Evolutionary conservation across 2,888 invertebrate genomes (phyloP).

Genomic region (Lingula anatina): DNA sequence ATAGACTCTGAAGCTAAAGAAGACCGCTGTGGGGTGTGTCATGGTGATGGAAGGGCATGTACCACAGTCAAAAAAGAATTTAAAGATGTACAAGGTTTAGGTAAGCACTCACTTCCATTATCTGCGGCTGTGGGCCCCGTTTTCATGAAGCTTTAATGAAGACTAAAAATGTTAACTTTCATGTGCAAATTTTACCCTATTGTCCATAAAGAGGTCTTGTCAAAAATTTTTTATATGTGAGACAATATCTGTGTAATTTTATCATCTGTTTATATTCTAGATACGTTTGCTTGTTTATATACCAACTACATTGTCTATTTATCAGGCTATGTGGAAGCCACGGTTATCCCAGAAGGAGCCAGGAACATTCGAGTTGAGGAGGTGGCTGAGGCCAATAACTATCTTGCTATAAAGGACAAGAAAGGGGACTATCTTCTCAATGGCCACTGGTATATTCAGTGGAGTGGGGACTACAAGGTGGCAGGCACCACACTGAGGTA

Average conservation of each 20-base stretch:
- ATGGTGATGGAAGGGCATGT: slow-evolving; percentile 77
- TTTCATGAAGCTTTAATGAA: too few relatives aligned
- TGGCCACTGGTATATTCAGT: slow-evolving; percentile 65
- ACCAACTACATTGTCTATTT: too few relatives aligned
- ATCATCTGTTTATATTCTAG: too few relatives aligned
- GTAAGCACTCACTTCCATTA: slow-evolving; percentile 41
- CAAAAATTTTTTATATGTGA: too few relatives aligned
- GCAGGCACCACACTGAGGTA: slow-evolving; percentile 76
- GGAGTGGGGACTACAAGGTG: slow-evolving; percentile 75
- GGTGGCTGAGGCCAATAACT: slow-evolving; percentile 70
- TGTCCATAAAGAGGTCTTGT: too few relatives aligned
- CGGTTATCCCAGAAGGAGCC: slow-evolving; percentile 70
- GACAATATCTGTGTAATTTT: too few relatives aligned
- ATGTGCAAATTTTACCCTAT: too few relatives aligned
- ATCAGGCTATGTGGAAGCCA: slow-evolving; percentile 64
- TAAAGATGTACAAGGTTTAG: slow-evolving; percentile 55
- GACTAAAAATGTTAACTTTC: too few relatives aligned
- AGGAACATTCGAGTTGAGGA: slow-evolving; percentile 75
- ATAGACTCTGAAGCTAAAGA: slow-evolving; percentile 74
- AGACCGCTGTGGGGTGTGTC: slow-evolving; percentile 81
- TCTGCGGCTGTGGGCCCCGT: too few relatives aligned
- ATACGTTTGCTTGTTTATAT: too few relatives aligned
- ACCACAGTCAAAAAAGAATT: slow-evolving; percentile 64
- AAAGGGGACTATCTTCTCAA: slow-evolving; percentile 72
- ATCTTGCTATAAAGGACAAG: slow-evolving; percentile 70